Base-by-base conservation (phyloP, 1,140 invertebrate species). In the Ooceraea biroi region DNA sequence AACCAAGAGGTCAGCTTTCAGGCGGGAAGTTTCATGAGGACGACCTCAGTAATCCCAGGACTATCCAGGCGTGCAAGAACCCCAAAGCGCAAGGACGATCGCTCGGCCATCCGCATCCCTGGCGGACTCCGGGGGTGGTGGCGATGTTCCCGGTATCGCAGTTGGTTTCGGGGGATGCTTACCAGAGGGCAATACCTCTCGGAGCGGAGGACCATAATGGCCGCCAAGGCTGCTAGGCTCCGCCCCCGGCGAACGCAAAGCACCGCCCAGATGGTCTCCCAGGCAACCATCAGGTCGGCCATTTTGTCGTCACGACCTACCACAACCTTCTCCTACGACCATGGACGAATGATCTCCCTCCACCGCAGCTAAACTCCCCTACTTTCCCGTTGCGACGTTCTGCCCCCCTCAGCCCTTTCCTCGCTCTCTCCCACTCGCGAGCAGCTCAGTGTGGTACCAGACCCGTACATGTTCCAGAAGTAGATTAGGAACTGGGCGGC, bases 301-400 rank as follows among this genome's bases (percentile, higher is more conserved):
- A 94, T 94, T 86, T 93, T 94, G 88, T 25, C 60, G 36, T 68
- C 83, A 41, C 84, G 91, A 93, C 92, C 92, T 93, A 88, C 92
- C 92, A 89, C 91, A 92, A 93, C 69, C 73, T 66, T 88, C 84
- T 68, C 72, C 86, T 78, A 73, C 77, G 30, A 58, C 60, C 57
- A 65, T 63, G 69, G 48, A 60, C 76, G 76, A 44, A 58, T 36
- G 19, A 27, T 58, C 44, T 48, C 77, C 65, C 41, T 57, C 52
- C 50, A 63, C 71, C 17, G 7, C 1, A 19, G 11, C 30, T 12
- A 61, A 66, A 14, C 61, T 48, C 69, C 63, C 14, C 36, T 22
- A 50, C 71, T 52, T 65, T 73, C 44, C 41, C 12, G n/a, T 12
- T 30, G 58, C 58, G 25, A 65, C 30, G 65, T 4, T 50, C 19